Evolutionary conservation across 2,797 vertebrate species (phyloP), one percentile per base, ranked within the genome.

Genomic region (Falco biarmicus): DNA sequence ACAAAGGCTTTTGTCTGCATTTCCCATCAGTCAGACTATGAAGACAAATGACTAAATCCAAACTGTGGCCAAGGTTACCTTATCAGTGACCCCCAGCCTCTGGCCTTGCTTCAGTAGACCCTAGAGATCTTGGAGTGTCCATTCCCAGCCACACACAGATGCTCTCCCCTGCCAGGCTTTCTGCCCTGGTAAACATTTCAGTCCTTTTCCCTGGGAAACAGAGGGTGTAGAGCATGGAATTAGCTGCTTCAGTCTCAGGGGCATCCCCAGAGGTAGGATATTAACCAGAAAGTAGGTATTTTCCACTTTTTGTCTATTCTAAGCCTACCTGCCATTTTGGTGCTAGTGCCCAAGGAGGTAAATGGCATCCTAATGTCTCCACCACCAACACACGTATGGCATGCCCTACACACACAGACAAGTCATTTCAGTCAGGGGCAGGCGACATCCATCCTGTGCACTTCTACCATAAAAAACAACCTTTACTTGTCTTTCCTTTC

Each of bases 21-120:
- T 93, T 97, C 92, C 60, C 85, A 95, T 60, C 91, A 76, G 87
- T 87, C 92, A 96, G 81, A 13, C 56, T 45, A 74, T 48, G 81
- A 94, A 96, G 94, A 95, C 87, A 96, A 92, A 91, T 61, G 24
- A 83, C 73, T 76, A 56, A 59, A 59, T 43, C 50, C 77, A 73
- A 95, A 84, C 86, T 84, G 5, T 80, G 85, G 90, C 91, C 92
- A 77, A 78, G 89, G 95, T 97, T 78, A 93, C 90, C 86, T 96
- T 88, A 89, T 25, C 96, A 96, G 89, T 96, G 97, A 97, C 95
- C 96, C 96, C 53, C 89, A 95, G 85, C 94, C 87, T 37, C 63
- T 70, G 84, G 90, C 57, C 84, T 88, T 89, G 75, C 78, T 91
- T 76, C 94, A 96, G 70, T 10, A 73, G 86, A 16, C 94, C 90